Conservation (phyloP, 2,888 invertebrate genomes). For the Julus scanicus region DNA sequence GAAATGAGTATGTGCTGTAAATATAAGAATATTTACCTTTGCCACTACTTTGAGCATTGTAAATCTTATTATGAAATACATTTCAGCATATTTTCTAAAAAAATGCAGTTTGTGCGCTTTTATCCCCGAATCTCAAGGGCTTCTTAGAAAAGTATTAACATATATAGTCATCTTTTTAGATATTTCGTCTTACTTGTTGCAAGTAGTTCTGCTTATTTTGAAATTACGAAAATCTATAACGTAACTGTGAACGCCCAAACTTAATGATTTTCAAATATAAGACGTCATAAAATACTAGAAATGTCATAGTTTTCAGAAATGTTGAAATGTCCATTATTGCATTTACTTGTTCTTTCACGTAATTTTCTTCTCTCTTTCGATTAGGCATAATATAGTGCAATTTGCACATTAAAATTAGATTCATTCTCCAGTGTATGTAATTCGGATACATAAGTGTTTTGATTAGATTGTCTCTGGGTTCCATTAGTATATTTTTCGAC, state of each 20-base stretch:
- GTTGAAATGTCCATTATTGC: background rate
- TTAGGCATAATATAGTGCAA: background rate
- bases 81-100: background rate
- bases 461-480: background rate
- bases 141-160: background rate
- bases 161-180: too few species aligned
- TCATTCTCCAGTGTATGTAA: background rate
- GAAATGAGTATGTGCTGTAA: background rate
- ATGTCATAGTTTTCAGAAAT: too few species aligned
- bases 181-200: too few species aligned
- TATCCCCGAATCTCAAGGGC: background rate
- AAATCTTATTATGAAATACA: background rate
- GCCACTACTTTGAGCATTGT: background rate
- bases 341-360: background rate
- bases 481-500: background rate
- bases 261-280: too few species aligned
- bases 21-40: background rate
- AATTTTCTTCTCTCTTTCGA: background rate
- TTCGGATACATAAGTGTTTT: background rate
- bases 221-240: background rate
- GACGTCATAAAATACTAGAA: background rate
- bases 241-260: background rate
- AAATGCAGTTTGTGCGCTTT: background rate
- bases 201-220: background rate
- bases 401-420: background rate